These are phyloP conservation scores for Sipha maydis DNA, from an alignment of 2,888 invertebrate species.

Conservation along the genomic window DNA sequence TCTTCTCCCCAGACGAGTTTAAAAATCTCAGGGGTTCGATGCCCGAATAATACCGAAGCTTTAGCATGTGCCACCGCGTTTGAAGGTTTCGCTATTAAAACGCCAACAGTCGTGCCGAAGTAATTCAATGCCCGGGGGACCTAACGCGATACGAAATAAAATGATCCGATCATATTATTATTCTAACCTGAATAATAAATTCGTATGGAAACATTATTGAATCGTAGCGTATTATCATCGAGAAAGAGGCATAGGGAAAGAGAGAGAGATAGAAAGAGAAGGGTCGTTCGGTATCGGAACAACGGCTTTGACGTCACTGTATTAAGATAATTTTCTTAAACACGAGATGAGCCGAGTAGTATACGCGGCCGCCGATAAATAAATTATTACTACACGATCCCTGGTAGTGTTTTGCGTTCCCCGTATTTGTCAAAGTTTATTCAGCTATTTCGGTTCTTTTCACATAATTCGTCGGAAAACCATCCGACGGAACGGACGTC, in stretches of 20 bases:
- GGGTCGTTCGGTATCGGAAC: neutral
- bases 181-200: slow-evolving; percentile 38
- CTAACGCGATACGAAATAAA: neutral
- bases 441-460: neutral
- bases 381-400: neutral
- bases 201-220: neutral
- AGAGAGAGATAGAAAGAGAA: neutral
- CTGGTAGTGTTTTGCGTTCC: neutral
- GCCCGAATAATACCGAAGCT: slow-evolving; percentile 12
- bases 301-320: neutral
- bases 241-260: neutral
- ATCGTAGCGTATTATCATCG: neutral
- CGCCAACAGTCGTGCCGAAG: slow-evolving; percentile 30
- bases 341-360: neutral
- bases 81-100: slow-evolving; percentile 46
- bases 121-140: slow-evolving; percentile 29
- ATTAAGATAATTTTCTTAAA: neutral
- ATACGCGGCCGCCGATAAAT: slow-evolving; percentile 2
- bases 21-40: slow-evolving; percentile 12
- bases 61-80: neutral
- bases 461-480: neutral
- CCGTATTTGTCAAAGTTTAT: slow-evolving; percentile 14
- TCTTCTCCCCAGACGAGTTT: neutral
- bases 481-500: neutral
- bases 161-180: slow-evolving; percentile 36